Conservation (phyloP, 2,113 vertebrate species). For the Nesoenas mayeri region DNA sequence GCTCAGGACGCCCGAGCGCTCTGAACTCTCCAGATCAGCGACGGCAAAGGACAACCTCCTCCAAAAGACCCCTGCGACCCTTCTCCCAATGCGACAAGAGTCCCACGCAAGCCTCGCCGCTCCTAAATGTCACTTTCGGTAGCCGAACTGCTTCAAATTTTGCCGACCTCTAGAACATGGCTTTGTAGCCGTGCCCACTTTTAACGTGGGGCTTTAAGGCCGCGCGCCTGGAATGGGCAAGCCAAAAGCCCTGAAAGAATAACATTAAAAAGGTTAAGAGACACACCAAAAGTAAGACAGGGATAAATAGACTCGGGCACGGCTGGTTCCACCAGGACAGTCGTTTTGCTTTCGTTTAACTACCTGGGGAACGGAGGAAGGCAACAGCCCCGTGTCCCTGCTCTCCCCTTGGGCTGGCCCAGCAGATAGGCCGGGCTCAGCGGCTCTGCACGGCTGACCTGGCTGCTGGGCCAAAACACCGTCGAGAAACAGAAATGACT, state of each 20-base stretch:
- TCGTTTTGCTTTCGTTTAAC: slow-evolving; percentile 20
- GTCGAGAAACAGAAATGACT: slow-evolving; percentile 52
- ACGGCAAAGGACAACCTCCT: slow-evolving; percentile 1
- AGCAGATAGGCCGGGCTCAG: slow-evolving; percentile 8
- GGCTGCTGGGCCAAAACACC: slow-evolving; percentile 38
- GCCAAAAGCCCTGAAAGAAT: slow-evolving; percentile 49
- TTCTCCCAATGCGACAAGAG: not conserved
- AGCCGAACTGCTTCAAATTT: slow-evolving; percentile 47
- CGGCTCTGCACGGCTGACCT: not conserved
- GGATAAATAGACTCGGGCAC: slow-evolving; percentile 47
- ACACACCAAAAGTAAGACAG: slow-evolving; percentile 54
- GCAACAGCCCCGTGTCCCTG: not conserved
- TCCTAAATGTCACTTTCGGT: slow-evolving; percentile 33
- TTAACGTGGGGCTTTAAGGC: not conserved
- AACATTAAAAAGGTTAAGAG: slow-evolving; percentile 40
- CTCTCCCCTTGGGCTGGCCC: not conserved
- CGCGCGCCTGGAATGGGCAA: not conserved
- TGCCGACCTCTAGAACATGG: slow-evolving; percentile 38
- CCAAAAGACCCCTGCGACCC: not conserved
- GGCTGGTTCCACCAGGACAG: slow-evolving; percentile 47
- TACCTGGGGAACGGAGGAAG: slow-evolving; percentile 42
- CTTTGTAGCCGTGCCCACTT: not conserved
- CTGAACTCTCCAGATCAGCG: not conserved
- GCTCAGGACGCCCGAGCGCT: not conserved
- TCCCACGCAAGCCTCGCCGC: slow-evolving; percentile 17